Evolutionary conservation across 2,888 invertebrate genomes (phyloP).

Genomic region (Ctenicera cuprea): DNA sequence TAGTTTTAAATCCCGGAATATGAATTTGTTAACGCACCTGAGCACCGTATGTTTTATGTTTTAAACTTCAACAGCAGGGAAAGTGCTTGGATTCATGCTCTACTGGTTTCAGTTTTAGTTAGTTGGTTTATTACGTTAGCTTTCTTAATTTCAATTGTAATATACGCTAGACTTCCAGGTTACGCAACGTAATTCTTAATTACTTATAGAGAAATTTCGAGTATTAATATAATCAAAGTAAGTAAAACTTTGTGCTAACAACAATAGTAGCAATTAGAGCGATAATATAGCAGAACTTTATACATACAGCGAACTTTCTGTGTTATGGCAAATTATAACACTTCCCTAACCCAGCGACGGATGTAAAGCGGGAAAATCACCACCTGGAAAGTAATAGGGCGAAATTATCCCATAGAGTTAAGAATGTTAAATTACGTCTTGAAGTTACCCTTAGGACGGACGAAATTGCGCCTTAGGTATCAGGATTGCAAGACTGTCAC

Average conservation of each 20-base stretch:
- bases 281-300: constrained; percentile 1
- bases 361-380: too few relatives aligned
- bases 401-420: too few relatives aligned
- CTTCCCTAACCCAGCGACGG: too few relatives aligned
- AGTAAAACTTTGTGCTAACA: neutral
- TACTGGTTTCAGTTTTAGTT: constrained; percentile 34
- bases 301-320: neutral
- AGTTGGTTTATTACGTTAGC: constrained; percentile 38
- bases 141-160: constrained; percentile 43
- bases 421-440: too few relatives aligned
- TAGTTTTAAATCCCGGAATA: constrained; percentile 18
- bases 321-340: too few relatives aligned
- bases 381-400: too few relatives aligned
- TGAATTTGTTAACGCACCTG: constrained; percentile 29
- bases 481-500: too few relatives aligned
- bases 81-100: constrained; percentile 44
- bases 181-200: constrained; percentile 34
- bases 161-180: constrained; percentile 32
- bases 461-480: too few relatives aligned
- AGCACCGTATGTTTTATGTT: constrained; percentile 21
- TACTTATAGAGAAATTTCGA: constrained; percentile 27
- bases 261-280: neutral
- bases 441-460: too few relatives aligned
- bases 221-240: neutral
- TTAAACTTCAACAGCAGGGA: constrained; percentile 30